These are phyloP conservation scores for Gallinago media DNA, from an alignment of 2,113 vertebrate species.

Conservation along the genomic window DNA sequence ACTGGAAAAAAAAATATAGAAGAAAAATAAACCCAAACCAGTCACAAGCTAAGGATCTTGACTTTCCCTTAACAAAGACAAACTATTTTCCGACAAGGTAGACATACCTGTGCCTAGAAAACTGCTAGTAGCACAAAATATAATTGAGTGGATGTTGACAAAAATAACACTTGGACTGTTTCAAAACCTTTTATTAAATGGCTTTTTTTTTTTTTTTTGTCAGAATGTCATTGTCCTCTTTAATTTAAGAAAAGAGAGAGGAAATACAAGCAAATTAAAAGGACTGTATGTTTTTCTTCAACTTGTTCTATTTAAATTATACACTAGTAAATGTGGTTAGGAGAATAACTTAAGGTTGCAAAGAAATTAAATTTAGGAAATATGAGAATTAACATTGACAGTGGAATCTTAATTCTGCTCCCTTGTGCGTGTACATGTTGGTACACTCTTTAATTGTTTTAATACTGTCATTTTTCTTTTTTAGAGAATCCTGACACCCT, in stretches of 20 bases:
- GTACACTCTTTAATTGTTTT: background rate
- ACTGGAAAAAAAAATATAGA: background rate
- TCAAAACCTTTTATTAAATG: background rate
- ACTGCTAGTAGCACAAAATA: background rate
- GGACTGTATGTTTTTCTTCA: background rate
- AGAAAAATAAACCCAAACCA: background rate
- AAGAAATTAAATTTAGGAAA: background rate
- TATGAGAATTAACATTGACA: background rate
- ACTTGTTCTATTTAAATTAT: background rate
- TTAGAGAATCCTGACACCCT: background rate
- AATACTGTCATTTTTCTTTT: background rate
- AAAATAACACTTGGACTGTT: background rate
- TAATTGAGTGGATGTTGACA: background rate
- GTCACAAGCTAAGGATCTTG: background rate
- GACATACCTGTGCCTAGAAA: background rate
- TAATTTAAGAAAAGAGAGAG: background rate
- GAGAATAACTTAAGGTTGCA: background rate
- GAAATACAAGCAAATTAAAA: background rate
- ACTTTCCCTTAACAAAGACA: background rate
- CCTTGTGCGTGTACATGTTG: background rate
- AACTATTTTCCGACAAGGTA: background rate
- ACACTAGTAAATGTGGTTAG: background rate
- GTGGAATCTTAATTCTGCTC: background rate
- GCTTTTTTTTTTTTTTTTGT: fast-evolving
- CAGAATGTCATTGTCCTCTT: background rate